phyloP scores from a whole-genome alignment of 2,113 vertebrate species.

The Scolopax mira region DNA sequence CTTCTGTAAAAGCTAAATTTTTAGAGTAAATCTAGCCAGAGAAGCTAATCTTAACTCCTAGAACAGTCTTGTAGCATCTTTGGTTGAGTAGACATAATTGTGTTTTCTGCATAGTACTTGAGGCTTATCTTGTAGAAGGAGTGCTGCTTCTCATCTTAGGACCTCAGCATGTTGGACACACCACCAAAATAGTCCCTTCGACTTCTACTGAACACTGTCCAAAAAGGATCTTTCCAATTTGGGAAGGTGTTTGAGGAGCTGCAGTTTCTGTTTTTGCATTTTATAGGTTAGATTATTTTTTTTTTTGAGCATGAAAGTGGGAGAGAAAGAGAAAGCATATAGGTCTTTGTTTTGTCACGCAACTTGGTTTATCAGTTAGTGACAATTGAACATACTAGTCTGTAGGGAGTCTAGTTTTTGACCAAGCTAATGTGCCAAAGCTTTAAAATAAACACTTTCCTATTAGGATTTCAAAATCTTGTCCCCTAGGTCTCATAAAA shows the following conservation, averaged over 20 bases:
- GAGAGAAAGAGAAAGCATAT: background rate
- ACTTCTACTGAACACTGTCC: background rate
- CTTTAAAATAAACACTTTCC: background rate
- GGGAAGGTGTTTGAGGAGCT: background rate
- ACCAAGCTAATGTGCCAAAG: background rate
- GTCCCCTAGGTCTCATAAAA: background rate
- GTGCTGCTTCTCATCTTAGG: background rate
- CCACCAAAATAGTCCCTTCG: background rate
- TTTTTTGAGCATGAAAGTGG: background rate
- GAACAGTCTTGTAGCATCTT: background rate
- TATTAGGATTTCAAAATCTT: background rate
- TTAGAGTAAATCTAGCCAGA: background rate
- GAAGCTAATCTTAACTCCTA: background rate
- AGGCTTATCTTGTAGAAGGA: background rate
- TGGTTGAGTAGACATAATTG: background rate
- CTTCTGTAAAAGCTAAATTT: background rate
- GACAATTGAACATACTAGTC: background rate
- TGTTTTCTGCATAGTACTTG: background rate
- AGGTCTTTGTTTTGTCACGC: background rate
- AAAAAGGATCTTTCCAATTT: background rate
- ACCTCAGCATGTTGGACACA: rapidly evolving
- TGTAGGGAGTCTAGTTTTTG: background rate
- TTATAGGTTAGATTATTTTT: background rate
- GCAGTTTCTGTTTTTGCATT: background rate
- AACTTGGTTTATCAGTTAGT: background rate